A percentile compares a stretch with the other conserved stretches of the same genome.
Evolutionary conservation across 2,888 invertebrate species (phyloP).

Genomic region (Imbricaverruca yamaguchii): DNA sequence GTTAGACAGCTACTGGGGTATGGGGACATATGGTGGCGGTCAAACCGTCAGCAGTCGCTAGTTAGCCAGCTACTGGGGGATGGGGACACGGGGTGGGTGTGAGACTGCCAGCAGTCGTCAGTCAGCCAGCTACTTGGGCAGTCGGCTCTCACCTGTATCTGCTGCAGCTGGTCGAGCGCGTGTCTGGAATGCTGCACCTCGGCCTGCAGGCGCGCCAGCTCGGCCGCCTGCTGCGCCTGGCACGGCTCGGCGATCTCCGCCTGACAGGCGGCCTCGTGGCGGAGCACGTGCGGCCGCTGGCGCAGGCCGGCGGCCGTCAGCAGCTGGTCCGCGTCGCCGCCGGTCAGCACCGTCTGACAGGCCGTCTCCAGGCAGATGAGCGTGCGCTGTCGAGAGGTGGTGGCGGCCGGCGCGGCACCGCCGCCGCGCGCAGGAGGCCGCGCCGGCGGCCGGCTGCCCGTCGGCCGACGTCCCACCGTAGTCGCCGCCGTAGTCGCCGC

Average conservation of each 20-base stretch:
- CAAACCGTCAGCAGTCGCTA: no score
- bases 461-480: conserved; percentile 1
- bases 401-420: conserved; percentile 38
- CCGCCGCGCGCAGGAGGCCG: conserved; percentile 25
- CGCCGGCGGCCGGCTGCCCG: conserved; percentile 41
- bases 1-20: no score
- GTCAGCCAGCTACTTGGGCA: no score
- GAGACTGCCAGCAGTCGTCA: no score
- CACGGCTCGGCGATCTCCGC: conserved; percentile 28
- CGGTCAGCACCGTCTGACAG: conserved; percentile 66
- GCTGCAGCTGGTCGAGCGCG: neutral
- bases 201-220: conserved; percentile 32
- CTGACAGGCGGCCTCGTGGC: conserved; percentile 23
- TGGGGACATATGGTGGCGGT: no score
- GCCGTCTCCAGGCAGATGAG: conserved; percentile 72
- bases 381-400: conserved; percentile 47
- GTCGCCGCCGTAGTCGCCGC: conserved; percentile 23
- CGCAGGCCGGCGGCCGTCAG: conserved; percentile 59
- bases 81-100: no score
- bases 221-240: conserved; percentile 26
- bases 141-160: neutral
- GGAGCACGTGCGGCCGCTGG: conserved; percentile 8
- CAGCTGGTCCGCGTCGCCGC: conserved; percentile 46
- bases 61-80: no score
- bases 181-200: conserved; percentile 45